phyloP scores from a whole-genome alignment of 2,797 vertebrate species.

The Pipistrellus pygmaeus region DNA sequence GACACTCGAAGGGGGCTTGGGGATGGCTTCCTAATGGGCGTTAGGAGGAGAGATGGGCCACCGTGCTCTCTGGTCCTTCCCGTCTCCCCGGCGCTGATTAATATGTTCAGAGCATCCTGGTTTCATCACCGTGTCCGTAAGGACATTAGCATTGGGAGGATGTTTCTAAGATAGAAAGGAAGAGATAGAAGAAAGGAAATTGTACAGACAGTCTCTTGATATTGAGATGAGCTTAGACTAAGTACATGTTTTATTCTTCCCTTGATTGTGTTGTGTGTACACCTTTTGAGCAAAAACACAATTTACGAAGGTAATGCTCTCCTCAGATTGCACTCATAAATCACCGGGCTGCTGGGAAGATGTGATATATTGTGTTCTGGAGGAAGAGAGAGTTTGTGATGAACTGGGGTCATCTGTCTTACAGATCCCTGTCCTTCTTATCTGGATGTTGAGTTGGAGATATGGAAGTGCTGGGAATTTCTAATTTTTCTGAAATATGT shows the following conservation, averaged over 20 bases:
- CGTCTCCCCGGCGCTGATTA: not conserved
- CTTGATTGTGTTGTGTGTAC: not conserved
- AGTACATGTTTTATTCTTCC: conserved; percentile 10
- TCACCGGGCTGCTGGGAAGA: not conserved
- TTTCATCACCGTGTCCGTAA: not conserved
- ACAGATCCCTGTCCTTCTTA: not conserved
- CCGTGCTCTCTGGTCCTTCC: not conserved
- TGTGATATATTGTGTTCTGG: not conserved
- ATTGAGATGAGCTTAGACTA: not conserved
- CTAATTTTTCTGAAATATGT: conserved; percentile 43
- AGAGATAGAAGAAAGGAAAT: not conserved
- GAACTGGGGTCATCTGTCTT: not conserved
- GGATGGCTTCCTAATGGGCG: not conserved
- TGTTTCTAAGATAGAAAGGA: not conserved
- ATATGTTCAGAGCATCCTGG: not conserved
- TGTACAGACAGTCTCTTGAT: not conserved
- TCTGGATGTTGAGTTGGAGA: conserved; percentile 22
- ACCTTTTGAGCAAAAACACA: conserved; percentile 36
- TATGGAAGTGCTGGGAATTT: conserved; percentile 15
- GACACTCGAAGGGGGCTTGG: not conserved
- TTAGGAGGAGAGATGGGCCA: not conserved
- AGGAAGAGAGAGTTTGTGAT: not conserved
- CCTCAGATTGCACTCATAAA: conserved; percentile 48
- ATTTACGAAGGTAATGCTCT: not conserved
- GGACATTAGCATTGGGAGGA: not conserved